phyloP scores from a whole-genome alignment of 2,888 invertebrate genomes.

The Slavum lentiscoides region DNA sequence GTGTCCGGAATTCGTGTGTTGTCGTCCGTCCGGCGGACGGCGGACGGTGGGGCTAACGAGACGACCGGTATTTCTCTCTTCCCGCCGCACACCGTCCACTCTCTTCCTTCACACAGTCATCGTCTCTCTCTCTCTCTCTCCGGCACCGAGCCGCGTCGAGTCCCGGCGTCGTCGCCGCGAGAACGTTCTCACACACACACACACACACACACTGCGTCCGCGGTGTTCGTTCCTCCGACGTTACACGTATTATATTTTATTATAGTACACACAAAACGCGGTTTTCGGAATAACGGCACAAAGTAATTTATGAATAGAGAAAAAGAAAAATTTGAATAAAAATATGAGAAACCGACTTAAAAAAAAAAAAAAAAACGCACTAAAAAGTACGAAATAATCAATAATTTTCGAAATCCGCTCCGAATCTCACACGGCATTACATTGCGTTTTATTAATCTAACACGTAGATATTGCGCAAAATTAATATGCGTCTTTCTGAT shows the following conservation, averaged over 20 bases:
- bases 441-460: too few species aligned
- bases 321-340: too few species aligned
- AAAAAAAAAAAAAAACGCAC: too few species aligned
- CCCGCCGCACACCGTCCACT: background rate
- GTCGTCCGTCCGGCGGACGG: background rate
- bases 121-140: background rate
- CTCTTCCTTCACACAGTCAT: background rate
- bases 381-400: too few species aligned
- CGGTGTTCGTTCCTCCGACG: conserved; percentile 24
- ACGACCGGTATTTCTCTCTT: conserved; percentile 51
- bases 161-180: background rate
- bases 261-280: too few species aligned
- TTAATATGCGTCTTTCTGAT: too few species aligned
- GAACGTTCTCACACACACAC: background rate
- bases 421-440: too few species aligned
- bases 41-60: conserved; percentile 49
- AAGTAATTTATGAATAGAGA: too few species aligned
- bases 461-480: too few species aligned
- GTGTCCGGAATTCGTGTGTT: conserved; percentile 46
- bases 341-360: too few species aligned
- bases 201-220: background rate
- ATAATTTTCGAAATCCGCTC: too few species aligned
- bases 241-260: background rate
- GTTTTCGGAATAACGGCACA: too few species aligned
- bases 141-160: background rate